Evolutionary conservation across 1,140 invertebrate species (phyloP).

Genomic region (Heliconius congener): DNA sequence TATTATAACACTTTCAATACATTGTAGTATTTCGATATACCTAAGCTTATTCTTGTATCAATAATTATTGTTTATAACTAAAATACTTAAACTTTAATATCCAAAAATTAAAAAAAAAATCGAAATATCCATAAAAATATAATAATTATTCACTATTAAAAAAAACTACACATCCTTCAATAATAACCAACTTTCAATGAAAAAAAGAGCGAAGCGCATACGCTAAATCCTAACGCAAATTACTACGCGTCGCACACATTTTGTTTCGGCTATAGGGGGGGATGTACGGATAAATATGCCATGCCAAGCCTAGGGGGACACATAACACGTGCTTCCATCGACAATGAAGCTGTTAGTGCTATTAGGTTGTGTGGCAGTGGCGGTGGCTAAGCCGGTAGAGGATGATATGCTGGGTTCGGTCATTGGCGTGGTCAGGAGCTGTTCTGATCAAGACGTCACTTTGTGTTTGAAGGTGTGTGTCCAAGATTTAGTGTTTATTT

Average conservation of each 20-base stretch:
- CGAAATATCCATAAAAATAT: background rate
- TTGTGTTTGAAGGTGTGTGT: conserved; percentile 87
- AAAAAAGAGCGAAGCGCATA: conserved; percentile 15
- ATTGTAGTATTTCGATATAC: too few species aligned
- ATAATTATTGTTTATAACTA: too few species aligned
- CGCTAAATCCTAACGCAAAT: conserved; percentile 10
- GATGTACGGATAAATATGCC: conserved; percentile 66
- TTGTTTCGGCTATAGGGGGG: conserved; percentile 44
- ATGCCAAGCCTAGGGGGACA: conserved; percentile 48
- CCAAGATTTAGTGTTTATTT: conserved; percentile 25
- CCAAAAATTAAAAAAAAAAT: background rate
- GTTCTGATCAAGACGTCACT: conserved; percentile 85
- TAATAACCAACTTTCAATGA: conserved; percentile 19
- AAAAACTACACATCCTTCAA: background rate
- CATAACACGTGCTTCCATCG: conserved; percentile 62
- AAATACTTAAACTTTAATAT: too few species aligned
- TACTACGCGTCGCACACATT: conserved; percentile 26
- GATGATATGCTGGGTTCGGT: conserved; percentile 82
- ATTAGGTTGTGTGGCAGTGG: conserved; percentile 80
- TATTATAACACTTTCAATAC: too few species aligned
- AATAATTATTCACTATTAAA: too few species aligned
- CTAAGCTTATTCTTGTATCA: too few species aligned
- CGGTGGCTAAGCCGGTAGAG: conserved; percentile 79
- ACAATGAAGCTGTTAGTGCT: conserved; percentile 82
- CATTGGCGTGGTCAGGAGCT: conserved; percentile 85